These are phyloP conservation scores for Rattus rattus DNA, from an alignment of 2,113 vertebrate species.

Conservation along the genomic window DNA sequence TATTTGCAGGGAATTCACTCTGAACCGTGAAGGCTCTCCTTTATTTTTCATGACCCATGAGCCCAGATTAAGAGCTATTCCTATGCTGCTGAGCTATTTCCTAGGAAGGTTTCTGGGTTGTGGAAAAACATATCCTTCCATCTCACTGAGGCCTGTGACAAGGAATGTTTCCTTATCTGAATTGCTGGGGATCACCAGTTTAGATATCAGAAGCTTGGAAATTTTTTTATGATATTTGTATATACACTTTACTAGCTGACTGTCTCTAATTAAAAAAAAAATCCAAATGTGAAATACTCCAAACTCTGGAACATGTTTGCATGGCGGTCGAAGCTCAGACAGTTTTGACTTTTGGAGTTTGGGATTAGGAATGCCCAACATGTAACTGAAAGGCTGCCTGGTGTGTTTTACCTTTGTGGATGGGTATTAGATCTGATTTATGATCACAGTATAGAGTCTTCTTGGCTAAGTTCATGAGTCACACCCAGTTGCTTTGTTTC, in stretches of 20 bases:
- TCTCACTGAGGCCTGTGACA: background rate
- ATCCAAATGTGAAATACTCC: background rate
- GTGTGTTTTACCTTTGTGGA: background rate
- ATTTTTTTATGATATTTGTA: background rate
- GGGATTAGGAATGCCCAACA: background rate
- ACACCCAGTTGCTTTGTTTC: background rate
- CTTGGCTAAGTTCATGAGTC: background rate
- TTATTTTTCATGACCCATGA: background rate
- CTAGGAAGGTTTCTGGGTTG: background rate
- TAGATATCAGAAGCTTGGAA: background rate
- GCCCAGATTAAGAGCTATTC: background rate
- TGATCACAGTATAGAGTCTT: background rate
- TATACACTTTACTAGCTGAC: background rate
- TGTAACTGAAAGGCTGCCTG: background rate
- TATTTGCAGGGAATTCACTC: background rate
- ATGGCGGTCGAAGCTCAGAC: background rate
- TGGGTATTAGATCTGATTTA: background rate
- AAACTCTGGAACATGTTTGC: background rate
- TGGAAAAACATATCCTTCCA: background rate
- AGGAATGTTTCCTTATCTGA: background rate
- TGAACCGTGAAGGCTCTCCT: background rate
- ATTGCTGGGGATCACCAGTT: background rate
- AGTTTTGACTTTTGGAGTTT: background rate
- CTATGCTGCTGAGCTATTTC: background rate
- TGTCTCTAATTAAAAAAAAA: background rate